These are phyloP conservation scores for Eristalis intricaria DNA, from an alignment of 2,888 invertebrate genomes.

Conservation along the genomic window DNA sequence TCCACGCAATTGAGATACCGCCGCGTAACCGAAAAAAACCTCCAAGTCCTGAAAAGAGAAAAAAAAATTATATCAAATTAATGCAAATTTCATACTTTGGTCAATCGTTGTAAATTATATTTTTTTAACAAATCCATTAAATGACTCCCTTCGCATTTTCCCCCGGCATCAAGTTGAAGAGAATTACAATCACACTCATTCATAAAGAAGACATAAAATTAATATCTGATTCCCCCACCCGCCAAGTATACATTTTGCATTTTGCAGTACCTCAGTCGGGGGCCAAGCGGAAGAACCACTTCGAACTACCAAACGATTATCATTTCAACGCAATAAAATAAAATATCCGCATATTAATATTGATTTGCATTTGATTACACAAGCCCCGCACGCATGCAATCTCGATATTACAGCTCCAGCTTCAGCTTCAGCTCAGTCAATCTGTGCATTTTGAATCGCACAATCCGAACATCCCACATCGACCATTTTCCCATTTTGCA, in stretches of 20 bases:
- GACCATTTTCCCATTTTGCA: constrained; percentile 54
- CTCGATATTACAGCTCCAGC: neutral
- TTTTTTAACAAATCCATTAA: constrained; percentile 15
- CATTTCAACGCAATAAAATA: constrained; percentile 65
- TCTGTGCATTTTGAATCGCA: neutral
- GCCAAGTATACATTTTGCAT: neutral
- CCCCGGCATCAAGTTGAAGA: neutral
- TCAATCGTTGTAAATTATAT: neutral
- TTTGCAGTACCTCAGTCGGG: neutral
- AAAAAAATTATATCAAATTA: neutral
- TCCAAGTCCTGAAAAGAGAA: neutral
- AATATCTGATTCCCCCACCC: neutral
- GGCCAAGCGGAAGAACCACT: constrained; percentile 15
- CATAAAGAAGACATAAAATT: constrained; percentile 65
- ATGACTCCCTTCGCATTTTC: neutral
- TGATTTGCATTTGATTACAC: constrained; percentile 66
- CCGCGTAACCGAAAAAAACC: neutral
- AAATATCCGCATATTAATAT: constrained; percentile 61
- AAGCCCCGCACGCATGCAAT: constrained; percentile 11
- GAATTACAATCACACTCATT: constrained; percentile 45
- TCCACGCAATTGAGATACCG: neutral
- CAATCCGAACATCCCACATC: constrained; percentile 26
- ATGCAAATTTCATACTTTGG: neutral
- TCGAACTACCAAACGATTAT: constrained; percentile 57
- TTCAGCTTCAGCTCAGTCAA: neutral